Evolutionary conservation across 2,797 vertebrate genomes (phyloP).

Genomic region (Phylloscopus collybita): DNA sequence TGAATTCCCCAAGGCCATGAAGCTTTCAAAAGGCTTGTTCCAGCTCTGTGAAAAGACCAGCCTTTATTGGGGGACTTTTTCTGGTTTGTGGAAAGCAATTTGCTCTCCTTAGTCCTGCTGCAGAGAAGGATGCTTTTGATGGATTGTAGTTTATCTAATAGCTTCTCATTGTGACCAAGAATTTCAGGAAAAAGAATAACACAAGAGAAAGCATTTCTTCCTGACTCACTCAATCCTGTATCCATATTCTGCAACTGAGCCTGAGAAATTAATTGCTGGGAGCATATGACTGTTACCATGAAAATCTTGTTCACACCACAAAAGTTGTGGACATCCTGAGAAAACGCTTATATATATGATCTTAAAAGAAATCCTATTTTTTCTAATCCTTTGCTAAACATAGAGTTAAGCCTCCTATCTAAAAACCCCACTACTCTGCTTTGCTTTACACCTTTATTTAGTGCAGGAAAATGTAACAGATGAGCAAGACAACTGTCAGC

Average conservation of each 20-base stretch:
- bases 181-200: neutral
- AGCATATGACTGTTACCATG: neutral
- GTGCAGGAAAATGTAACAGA: neutral
- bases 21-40: neutral
- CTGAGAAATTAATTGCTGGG: neutral
- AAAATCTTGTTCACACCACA: neutral
- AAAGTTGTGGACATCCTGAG: neutral
- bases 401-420: neutral
- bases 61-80: neutral
- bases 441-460: neutral
- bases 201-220: neutral
- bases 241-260: neutral
- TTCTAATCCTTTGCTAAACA: neutral
- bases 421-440: neutral
- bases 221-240: neutral
- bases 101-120: rapidly evolving
- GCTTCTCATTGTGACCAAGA: neutral
- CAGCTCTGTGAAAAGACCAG: neutral
- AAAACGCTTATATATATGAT: neutral
- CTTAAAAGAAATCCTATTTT: neutral
- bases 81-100: neutral
- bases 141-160: neutral
- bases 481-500: neutral
- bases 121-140: neutral
- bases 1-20: neutral